Evolutionary conservation across 2,888 invertebrate genomes (phyloP), one percentile per base, ranked within the genome.

Genomic region (Caenorhabditis panamensis): DNA sequence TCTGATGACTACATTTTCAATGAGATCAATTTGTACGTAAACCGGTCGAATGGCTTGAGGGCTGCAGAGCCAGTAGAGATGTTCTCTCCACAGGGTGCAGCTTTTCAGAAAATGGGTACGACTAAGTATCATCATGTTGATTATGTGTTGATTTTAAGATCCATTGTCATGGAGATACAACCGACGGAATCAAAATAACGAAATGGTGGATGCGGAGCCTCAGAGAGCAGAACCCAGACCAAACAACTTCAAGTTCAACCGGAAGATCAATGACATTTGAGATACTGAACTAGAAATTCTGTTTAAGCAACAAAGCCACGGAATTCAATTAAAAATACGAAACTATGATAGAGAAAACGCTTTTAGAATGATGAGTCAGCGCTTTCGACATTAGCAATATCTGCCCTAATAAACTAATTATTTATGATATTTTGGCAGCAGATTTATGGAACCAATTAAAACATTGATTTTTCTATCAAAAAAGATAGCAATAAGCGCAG

Each of bases 1-100:
- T 68, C 82, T 8, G 86, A 86, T 41, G 83, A 82, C 37, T 83
- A 84, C 44, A 83, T 86, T 41, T 83, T 86, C 9, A 78, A 80
- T 28, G 86, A 86, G 71, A 82, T 86, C n/a, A 72, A 82, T 36
- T 66, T 76, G 9, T 86, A 84, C 24, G 69, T 73, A 26, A 72
- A 54, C 5, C 44, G 79, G 9, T 20, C 62, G 4, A 53, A 56
- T n/a, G 80, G 66, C 11, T 41, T 75, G 41, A 56, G 37, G 1
- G 28, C n/a, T 11, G 64, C 66, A 8, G 75, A 75, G 16, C 63
- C 64, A 2, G 64, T 72, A 0, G 79, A 67, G 6, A 47, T 44
- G 1, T 49, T 22, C 18, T n/a, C 44, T 9, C 22, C 8, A 28
- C n/a, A 22, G 6, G 20, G 1, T 13, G 28, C 0, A 2, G 41